Evolutionary conservation across 2,888 invertebrate genomes (phyloP).

Genomic region (Amorpha juglandis): DNA sequence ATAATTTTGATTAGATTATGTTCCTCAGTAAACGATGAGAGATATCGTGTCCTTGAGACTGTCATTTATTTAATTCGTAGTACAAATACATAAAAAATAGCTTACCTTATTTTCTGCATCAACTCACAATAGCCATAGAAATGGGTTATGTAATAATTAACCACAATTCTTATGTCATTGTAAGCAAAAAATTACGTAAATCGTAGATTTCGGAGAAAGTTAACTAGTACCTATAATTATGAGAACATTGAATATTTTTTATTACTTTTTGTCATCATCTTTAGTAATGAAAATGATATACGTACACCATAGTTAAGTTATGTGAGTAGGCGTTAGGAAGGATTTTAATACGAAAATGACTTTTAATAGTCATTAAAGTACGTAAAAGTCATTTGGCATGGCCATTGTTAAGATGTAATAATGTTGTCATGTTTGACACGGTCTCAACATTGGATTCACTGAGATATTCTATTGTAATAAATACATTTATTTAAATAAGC

Average conservation of each 20-base stretch:
- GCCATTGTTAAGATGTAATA: too few relatives aligned
- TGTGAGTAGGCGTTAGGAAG: background rate
- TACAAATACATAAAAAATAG: too few relatives aligned
- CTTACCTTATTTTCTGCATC: too few relatives aligned
- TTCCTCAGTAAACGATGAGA: background rate
- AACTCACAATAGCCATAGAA: background rate
- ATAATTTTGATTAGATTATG: background rate
- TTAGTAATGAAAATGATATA: background rate
- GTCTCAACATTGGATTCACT: too few relatives aligned
- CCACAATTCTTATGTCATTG: slow-evolving; percentile 13
- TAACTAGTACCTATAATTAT: slow-evolving; percentile 6
- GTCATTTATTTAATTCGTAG: too few relatives aligned
- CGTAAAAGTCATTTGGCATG: too few relatives aligned
- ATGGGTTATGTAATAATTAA: slow-evolving; percentile 2
- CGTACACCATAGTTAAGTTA: background rate
- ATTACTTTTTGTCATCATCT: slow-evolving; percentile 1
- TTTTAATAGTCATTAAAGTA: too few relatives aligned
- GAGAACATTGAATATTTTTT: background rate
- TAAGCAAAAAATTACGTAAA: slow-evolving; percentile 6
- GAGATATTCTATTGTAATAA: too few relatives aligned
- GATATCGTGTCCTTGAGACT: background rate
- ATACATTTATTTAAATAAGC: too few relatives aligned
- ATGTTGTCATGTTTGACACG: too few relatives aligned
- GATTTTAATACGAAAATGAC: background rate
- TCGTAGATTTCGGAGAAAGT: slow-evolving; percentile 17